Evolutionary conservation across 2,888 invertebrate genomes (phyloP).

Genomic region (Eugnorisma glareosa): DNA sequence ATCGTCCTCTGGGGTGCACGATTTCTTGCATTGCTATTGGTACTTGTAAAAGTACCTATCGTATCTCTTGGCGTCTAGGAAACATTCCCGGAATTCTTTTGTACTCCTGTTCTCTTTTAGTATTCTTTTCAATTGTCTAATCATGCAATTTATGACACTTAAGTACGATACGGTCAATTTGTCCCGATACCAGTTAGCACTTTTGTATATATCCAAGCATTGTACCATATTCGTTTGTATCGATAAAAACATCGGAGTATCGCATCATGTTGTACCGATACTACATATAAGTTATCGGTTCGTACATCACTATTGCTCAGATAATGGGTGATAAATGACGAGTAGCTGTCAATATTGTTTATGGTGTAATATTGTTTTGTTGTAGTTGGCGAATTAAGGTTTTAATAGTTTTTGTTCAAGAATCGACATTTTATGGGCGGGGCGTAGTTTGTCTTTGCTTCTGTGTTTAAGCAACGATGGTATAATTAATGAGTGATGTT

Average conservation of each 20-base stretch:
- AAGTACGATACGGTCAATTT: background rate
- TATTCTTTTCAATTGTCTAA: background rate
- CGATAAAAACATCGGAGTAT: background rate
- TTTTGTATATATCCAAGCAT: background rate
- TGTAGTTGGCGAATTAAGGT: background rate
- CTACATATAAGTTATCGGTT: background rate
- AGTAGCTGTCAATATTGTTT: conserved; percentile 35
- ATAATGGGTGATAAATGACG: conserved; percentile 33
- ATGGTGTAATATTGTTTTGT: conserved; percentile 20
- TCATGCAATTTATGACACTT: background rate
- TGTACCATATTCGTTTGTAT: background rate
- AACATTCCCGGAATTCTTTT: background rate
- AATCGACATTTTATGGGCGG: background rate
- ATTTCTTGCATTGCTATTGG: background rate
- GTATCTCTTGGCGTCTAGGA: background rate
- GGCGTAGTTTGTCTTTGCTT: background rate
- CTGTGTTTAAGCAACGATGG: background rate
- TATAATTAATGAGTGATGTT: background rate
- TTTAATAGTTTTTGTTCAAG: conserved; percentile 3
- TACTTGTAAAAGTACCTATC: background rate
- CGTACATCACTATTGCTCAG: conserved; percentile 16
- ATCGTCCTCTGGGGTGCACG: background rate
- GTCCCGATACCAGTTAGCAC: background rate
- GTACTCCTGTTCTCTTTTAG: background rate
- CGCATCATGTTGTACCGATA: background rate